Evolutionary conservation across 2,888 invertebrate genomes (phyloP), one percentile per base, ranked within the genome.

Genomic region (Temnothorax rugatulus): DNA sequence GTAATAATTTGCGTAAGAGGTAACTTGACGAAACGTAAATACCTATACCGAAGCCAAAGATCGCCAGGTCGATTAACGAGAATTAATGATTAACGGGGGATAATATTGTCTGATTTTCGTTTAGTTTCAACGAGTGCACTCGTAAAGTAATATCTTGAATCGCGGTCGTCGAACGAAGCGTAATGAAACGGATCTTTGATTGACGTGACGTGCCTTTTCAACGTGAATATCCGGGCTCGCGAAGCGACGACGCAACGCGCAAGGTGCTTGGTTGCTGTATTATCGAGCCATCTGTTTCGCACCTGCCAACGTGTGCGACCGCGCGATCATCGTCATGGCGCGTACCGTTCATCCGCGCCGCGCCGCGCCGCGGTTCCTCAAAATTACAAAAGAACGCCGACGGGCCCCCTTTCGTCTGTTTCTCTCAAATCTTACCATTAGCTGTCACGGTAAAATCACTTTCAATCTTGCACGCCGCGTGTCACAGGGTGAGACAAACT

Each of bases 261-360:
- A 73, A 82, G 73, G 73, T 82, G 76, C 18, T 63, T 77, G 77
- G 63, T 77, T 61, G 68, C 76, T 83, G 63, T 84, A 86, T 90
- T 87, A 82, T 75, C 68, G 75, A 84, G 85, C 93, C 94, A 94
- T 94, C 94, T 94, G 94, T 93, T 94, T 94, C 91, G 93, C 94
- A 94, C 94, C 94, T 94, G 94, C 94, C 92, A 92, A 91, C 89
- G 85, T 64, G 38, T 68, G 77, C 66, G 88, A 89, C 88, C 77
- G 44, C 66, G 77, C 61, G 87, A 88, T 89, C 71, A 88, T 88
- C 86, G 86, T 81, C 87, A 88, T 90, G 85, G 88, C 90, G 88
- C 90, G 90, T 90, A 84, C 66, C 76, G 50, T 54, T 84, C 61
- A n/a, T 25, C 9, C 76, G 21, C 66, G 64, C 34, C 5, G 34